Evolutionary conservation across 2,888 invertebrate genomes (phyloP).

Genomic region (Lamellibrachia columna): DNA sequence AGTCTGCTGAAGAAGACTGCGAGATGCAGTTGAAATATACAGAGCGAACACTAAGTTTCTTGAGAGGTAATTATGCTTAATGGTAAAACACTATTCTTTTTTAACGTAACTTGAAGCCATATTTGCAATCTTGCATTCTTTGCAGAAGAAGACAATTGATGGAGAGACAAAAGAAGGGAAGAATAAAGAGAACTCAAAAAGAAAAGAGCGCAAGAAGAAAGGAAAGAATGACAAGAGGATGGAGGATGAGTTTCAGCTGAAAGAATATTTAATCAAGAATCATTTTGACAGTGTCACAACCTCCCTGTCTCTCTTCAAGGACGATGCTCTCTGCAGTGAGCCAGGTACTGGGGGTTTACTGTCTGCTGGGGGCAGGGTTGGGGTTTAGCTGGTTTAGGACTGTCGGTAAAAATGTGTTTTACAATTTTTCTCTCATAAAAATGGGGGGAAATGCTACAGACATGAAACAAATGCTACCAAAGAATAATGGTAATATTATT

Average conservation of each 20-base stretch:
- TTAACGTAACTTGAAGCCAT: neutral
- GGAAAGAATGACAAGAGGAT: neutral
- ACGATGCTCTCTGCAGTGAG: conserved; percentile 69
- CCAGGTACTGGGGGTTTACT: conserved; percentile 65
- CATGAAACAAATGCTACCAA: neutral
- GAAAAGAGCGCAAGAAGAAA: conserved; percentile 20
- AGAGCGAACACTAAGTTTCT: too few species aligned
- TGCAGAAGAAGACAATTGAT: neutral
- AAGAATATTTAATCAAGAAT: conserved; percentile 68
- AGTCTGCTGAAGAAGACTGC: too few species aligned
- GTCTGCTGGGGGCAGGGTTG: neutral
- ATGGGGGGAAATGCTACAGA: neutral
- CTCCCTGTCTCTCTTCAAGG: conserved; percentile 69
- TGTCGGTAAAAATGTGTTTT: too few species aligned
- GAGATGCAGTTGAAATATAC: too few species aligned
- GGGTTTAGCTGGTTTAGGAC: neutral
- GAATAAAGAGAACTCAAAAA: conserved; percentile 27
- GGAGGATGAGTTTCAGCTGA: conserved; percentile 46
- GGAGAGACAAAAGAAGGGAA: neutral
- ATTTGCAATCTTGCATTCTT: neutral
- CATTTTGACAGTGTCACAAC: conserved; percentile 56
- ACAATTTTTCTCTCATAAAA: neutral
- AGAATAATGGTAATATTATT: conserved; percentile 7
- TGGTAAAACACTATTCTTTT: neutral
- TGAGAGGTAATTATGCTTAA: too few species aligned